Percentiles rank a stretch among this genome's conserved stretches.
These are phyloP conservation scores for Tiliacea citrago DNA, from an alignment of 2,888 invertebrate species.

Conservation along the genomic window DNA sequence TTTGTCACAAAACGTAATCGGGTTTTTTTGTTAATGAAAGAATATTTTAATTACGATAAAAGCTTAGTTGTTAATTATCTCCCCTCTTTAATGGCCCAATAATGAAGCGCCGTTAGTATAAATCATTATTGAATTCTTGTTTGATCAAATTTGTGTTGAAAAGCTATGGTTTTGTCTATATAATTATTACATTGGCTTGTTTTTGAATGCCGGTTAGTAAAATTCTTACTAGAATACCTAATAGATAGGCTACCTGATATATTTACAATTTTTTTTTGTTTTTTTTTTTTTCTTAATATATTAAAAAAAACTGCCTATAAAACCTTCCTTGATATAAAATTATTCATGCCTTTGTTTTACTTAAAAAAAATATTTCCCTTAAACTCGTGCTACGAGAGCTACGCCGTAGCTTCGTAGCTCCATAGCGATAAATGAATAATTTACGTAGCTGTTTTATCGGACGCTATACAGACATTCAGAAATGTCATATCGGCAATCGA, in stretches of 20 bases:
- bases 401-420: constrained; percentile 53
- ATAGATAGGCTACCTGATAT: too few species aligned
- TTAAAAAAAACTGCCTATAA: too few species aligned
- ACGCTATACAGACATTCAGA: constrained; percentile 21
- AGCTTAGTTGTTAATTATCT: constrained; percentile 8
- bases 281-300: too few species aligned
- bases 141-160: constrained; percentile 8
- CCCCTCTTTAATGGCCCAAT: constrained; percentile 1
- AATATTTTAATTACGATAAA: constrained; percentile 21
- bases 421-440: constrained; percentile 23
- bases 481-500: constrained; percentile 27
- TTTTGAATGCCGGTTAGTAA: not conserved
- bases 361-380: constrained; percentile 7
- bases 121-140: constrained; percentile 30
- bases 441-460: constrained; percentile 14
- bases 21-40: not conserved
- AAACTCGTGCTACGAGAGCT: constrained; percentile 43
- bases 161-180: not conserved
- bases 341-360: not conserved
- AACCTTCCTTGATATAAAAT: not conserved
- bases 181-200: not conserved
- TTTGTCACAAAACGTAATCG: not conserved
- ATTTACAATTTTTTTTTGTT: too few species aligned
- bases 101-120: constrained; percentile 27
- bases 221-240: not conserved